Evolutionary conservation across 1,140 invertebrate species (phyloP).

Genomic region (Theocolax elegans): DNA sequence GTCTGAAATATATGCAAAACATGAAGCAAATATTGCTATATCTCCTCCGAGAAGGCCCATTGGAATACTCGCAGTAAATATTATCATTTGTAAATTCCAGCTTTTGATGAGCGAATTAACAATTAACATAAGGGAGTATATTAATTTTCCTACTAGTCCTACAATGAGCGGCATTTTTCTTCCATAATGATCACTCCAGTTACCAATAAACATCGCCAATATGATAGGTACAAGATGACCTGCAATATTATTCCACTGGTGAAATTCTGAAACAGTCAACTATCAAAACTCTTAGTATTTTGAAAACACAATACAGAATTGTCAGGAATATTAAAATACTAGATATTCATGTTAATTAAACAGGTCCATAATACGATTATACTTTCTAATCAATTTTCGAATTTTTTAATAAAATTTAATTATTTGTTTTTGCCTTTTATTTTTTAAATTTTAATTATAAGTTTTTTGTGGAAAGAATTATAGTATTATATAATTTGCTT

Average conservation of each 20-base stretch:
- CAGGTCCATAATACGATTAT: too few relatives aligned
- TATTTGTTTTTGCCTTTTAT: too few relatives aligned
- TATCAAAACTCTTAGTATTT: too few relatives aligned
- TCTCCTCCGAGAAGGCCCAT: slow-evolving; percentile 79
- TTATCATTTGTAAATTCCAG: slow-evolving; percentile 80
- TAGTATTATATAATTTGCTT: too few relatives aligned
- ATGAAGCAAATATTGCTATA: slow-evolving; percentile 79
- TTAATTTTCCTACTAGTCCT: slow-evolving; percentile 77
- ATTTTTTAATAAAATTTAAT: too few relatives aligned
- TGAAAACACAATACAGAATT: too few relatives aligned
- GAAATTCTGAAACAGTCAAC: slow-evolving; percentile 77
- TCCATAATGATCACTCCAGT: slow-evolving; percentile 79
- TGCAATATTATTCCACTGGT: slow-evolving; percentile 80
- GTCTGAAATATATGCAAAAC: slow-evolving; percentile 81
- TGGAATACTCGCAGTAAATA: slow-evolving; percentile 79
- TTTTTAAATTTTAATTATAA: too few relatives aligned
- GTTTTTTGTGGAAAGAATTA: too few relatives aligned
- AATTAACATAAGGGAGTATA: slow-evolving; percentile 78
- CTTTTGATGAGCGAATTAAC: slow-evolving; percentile 73
- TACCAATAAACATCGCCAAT: slow-evolving; percentile 79
- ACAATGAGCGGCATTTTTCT: slow-evolving; percentile 76
- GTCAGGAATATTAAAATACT: too few relatives aligned
- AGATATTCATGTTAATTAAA: too few relatives aligned
- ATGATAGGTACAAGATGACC: slow-evolving; percentile 77
- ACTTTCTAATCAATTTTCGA: too few relatives aligned